Conservation (phyloP, 2,113 vertebrate species). For the Malurus melanocephalus region DNA sequence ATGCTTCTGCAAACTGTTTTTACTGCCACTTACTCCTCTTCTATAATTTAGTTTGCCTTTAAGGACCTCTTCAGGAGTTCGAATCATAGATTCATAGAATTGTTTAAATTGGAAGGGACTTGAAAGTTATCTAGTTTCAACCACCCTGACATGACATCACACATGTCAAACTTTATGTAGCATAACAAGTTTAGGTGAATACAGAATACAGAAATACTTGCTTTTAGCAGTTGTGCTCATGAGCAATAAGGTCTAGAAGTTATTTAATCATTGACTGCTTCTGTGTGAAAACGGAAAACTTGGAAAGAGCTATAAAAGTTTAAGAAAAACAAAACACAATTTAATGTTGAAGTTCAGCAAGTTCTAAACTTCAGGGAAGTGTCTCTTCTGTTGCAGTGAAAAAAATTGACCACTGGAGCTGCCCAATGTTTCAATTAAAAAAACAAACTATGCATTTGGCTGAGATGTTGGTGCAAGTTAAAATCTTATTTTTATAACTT, state of each 20-base stretch:
- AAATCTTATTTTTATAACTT: background rate
- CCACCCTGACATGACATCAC: fast-evolving
- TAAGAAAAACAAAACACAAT: background rate
- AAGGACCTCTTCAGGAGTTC: background rate
- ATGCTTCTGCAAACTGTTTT: background rate
- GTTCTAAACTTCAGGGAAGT: background rate
- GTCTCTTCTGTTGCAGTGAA: background rate
- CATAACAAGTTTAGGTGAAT: background rate
- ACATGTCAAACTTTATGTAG: fast-evolving
- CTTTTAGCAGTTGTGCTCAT: background rate
- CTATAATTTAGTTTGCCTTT: background rate
- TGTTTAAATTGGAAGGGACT: background rate
- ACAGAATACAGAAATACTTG: background rate
- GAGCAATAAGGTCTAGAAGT: background rate
- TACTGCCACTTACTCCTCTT: background rate
- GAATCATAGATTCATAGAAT: background rate
- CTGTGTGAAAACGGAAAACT: background rate
- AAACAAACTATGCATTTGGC: background rate
- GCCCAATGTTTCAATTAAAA: background rate
- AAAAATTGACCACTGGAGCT: background rate
- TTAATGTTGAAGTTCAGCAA: background rate
- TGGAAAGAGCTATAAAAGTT: background rate
- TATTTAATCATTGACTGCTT: background rate
- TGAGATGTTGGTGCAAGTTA: background rate
- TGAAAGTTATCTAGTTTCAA: background rate